Percentiles rank a stretch among this genome's conserved stretches.
phyloP scores from a whole-genome alignment of 2,888 invertebrate genomes.

The Ophion slaviceki region DNA sequence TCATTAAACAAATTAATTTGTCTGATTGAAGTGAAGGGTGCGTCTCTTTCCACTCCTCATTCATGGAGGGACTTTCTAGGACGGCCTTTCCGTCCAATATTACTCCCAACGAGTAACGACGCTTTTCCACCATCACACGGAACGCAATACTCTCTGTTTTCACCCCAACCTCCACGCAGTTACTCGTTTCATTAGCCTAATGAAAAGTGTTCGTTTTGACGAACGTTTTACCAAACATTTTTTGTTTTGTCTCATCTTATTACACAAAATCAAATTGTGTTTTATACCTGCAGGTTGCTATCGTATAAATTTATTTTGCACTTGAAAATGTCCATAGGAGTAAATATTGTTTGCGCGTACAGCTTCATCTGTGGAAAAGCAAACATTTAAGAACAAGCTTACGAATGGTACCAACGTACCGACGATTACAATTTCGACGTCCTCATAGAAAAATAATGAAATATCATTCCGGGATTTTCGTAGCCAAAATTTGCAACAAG shows the following conservation, averaged over 20 bases:
- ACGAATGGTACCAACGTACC: too few relatives aligned
- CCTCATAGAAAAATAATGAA: neutral
- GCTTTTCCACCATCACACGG: slow-evolving; percentile 48
- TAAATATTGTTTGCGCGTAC: neutral
- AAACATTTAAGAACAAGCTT: too few relatives aligned
- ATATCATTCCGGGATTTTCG: neutral
- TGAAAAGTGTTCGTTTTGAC: slow-evolving; percentile 74
- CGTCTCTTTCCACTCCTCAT: slow-evolving; percentile 49
- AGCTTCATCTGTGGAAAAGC: too few relatives aligned
- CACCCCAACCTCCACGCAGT: slow-evolving; percentile 56
- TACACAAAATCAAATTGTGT: neutral
- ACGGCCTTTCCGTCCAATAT: slow-evolving; percentile 49
- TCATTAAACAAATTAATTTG: slow-evolving; percentile 78
- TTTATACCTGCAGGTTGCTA: neutral
- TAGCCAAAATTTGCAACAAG: too few relatives aligned
- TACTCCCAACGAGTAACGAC: slow-evolving; percentile 40
- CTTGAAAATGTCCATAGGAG: neutral
- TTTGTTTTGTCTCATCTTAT: slow-evolving; percentile 43
- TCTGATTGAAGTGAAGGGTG: slow-evolving; percentile 76
- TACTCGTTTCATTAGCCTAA: slow-evolving; percentile 78
- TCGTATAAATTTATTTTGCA: neutral
- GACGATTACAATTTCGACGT: neutral
- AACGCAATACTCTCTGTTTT: slow-evolving; percentile 13
- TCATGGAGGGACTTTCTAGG: slow-evolving; percentile 57
- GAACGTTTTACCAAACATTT: slow-evolving; percentile 61